These are phyloP conservation scores for Leptopilina myrica DNA, from an alignment of 2,888 invertebrate genomes.

Conservation along the genomic window DNA sequence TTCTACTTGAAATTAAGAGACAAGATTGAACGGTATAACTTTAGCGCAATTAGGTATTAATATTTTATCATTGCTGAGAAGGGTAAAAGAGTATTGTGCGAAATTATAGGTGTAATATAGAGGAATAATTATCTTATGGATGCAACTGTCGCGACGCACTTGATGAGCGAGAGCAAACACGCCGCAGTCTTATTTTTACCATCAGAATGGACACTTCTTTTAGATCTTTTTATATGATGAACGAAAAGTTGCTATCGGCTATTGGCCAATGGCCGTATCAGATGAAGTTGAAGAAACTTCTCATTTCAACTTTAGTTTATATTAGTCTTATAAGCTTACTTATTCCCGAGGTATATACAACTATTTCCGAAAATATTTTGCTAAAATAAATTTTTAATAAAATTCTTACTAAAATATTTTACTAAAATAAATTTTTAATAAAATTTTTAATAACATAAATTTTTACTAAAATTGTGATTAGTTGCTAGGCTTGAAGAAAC, in stretches of 20 bases:
- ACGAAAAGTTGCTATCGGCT: neutral
- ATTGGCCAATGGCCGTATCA: conserved; percentile 20
- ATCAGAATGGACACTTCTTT: neutral
- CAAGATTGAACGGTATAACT: too few species aligned
- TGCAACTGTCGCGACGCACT: too few species aligned
- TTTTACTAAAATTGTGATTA: neutral
- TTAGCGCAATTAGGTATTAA: too few species aligned
- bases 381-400: too few species aligned
- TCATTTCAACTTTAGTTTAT: neutral
- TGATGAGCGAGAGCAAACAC: too few species aligned
- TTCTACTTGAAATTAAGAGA: too few species aligned
- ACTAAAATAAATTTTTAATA: neutral
- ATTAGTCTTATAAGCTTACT: neutral
- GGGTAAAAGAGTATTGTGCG: too few species aligned
- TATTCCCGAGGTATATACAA: neutral
- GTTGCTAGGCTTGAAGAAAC: neutral
- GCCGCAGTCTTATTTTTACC: neutral
- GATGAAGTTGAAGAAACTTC: neutral
- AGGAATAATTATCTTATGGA: too few species aligned
- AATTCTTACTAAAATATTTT: neutral
- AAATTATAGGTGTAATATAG: too few species aligned
- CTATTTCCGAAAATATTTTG: neutral
- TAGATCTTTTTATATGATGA: neutral
- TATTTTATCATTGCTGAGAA: too few species aligned
- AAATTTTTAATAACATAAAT: neutral